phyloP scores from a whole-genome alignment of 2,888 invertebrate genomes.

The Drosophila anomalata region DNA sequence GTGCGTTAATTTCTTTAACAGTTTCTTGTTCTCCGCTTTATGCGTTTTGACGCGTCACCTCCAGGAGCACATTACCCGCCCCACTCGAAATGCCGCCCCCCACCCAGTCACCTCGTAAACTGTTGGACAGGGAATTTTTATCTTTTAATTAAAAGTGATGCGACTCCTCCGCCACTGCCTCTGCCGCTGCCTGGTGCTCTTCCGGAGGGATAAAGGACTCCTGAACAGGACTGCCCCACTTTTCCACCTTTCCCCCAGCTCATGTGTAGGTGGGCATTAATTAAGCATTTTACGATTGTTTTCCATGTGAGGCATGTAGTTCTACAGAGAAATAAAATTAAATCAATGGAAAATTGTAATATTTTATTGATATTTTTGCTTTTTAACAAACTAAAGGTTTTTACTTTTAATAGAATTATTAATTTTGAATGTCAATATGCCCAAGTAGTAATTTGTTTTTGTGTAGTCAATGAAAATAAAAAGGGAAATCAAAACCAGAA shows the following conservation, averaged over 20 bases:
- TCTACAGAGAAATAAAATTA: constrained; percentile 13
- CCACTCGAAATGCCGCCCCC: not conserved
- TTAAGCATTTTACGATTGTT: constrained; percentile 67
- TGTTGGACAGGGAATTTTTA: constrained; percentile 63
- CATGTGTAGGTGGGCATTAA: constrained; percentile 62
- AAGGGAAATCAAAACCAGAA: constrained; percentile 13
- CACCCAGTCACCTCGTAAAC: constrained; percentile 23
- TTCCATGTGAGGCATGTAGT: constrained; percentile 31
- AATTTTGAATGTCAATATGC: no score
- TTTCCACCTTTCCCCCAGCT: constrained; percentile 14
- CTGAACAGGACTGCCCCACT: constrained; percentile 16
- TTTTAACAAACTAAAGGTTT: not conserved
- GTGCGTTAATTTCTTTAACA: constrained; percentile 69
- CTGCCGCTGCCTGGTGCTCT: constrained; percentile 1
- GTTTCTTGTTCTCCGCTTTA: constrained; percentile 66
- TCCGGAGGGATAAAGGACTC: constrained; percentile 6
- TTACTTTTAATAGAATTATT: not conserved
- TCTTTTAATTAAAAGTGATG: constrained; percentile 77
- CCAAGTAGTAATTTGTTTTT: no score
- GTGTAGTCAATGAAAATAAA: not conserved
- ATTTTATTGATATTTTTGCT: not conserved
- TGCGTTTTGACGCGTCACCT: constrained; percentile 62
- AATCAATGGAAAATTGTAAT: not conserved
- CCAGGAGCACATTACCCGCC: constrained; percentile 2
- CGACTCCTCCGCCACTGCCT: constrained; percentile 38